A percentile compares a stretch with the other conserved stretches of the same genome.
Conservation (phyloP, 2,888 invertebrate species). For the Hedychridium roseum region DNA sequence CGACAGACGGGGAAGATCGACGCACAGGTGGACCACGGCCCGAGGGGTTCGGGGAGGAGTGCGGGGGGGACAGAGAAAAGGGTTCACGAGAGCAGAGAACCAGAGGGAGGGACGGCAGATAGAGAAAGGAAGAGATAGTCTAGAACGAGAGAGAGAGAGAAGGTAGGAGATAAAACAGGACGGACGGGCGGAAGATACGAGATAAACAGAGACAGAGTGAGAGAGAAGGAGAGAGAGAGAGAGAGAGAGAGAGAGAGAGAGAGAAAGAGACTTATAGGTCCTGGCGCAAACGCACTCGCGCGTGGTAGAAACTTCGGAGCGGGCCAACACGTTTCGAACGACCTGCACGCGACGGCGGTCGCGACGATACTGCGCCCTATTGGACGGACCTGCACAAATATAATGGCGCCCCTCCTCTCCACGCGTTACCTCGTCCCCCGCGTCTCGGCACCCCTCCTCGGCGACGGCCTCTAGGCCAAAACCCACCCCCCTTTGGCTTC, state of each 20-base stretch:
- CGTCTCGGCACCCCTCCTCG: constrained; percentile 21
- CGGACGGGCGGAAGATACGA: neutral
- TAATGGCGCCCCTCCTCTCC: constrained; percentile 62
- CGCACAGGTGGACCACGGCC: too few relatives aligned
- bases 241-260: neutral
- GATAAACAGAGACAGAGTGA: neutral
- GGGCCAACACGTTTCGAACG: constrained; percentile 26
- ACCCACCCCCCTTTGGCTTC: constrained; percentile 6
- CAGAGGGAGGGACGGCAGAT: too few relatives aligned
- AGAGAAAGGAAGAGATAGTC: neutral
- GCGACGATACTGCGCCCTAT: constrained; percentile 64
- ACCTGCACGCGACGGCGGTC: constrained; percentile 59
- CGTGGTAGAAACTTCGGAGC: constrained; percentile 19
- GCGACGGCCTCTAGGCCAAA: constrained; percentile 27
- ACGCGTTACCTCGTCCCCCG: constrained; percentile 31
- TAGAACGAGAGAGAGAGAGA: neutral
- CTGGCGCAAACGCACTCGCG: constrained; percentile 24
- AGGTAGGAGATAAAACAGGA: too few relatives aligned
- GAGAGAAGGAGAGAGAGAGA: neutral
- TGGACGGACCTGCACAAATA: constrained; percentile 63
- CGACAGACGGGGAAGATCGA: too few relatives aligned
- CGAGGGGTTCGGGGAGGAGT: too few relatives aligned
- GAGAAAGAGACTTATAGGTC: neutral
- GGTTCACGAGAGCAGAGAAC: too few relatives aligned
- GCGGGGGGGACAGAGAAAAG: too few relatives aligned